These are phyloP conservation scores for Ardeotis arabs DNA, from an alignment of 2,113 vertebrate genomes.

Conservation along the genomic window DNA sequence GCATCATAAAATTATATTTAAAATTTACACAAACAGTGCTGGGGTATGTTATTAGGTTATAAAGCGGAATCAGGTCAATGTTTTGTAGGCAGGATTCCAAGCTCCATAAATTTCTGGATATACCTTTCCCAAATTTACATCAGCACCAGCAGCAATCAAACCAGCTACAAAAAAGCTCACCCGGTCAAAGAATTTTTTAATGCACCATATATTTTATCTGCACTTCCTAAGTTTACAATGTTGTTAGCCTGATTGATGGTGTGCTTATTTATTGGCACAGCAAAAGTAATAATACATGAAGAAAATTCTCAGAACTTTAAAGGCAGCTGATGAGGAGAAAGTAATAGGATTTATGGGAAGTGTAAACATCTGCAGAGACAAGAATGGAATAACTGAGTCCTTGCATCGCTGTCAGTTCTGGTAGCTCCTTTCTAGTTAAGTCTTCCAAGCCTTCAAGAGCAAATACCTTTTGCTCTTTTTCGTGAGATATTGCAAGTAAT, in stretches of 20 bases:
- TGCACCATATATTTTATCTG: conserved; percentile 78
- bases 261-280: conserved; percentile 74
- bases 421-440: conserved; percentile 30
- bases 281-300: conserved; percentile 74
- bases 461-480: neutral
- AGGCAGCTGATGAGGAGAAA: conserved; percentile 62
- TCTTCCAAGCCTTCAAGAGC: neutral
- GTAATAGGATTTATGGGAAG: conserved; percentile 76
- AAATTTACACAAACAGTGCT: conserved; percentile 20
- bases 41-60: conserved; percentile 55
- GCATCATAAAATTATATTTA: conserved; percentile 47
- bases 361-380: conserved; percentile 73
- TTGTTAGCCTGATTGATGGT: conserved; percentile 79
- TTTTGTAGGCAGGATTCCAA: conserved; percentile 42
- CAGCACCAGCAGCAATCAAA: conserved; percentile 59
- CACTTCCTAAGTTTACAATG: conserved; percentile 74
- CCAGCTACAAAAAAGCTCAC: conserved; percentile 59
- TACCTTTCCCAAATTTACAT: conserved; percentile 70
- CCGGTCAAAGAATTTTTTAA: conserved; percentile 72
- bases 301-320: conserved; percentile 68
- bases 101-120: conserved; percentile 64
- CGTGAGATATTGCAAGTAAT: neutral
- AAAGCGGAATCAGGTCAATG: conserved; percentile 68
- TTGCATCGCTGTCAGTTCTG: conserved; percentile 13
- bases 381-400: conserved; percentile 75